Conservation (phyloP, 2,888 invertebrate species). For the Euphydryas editha region DNA sequence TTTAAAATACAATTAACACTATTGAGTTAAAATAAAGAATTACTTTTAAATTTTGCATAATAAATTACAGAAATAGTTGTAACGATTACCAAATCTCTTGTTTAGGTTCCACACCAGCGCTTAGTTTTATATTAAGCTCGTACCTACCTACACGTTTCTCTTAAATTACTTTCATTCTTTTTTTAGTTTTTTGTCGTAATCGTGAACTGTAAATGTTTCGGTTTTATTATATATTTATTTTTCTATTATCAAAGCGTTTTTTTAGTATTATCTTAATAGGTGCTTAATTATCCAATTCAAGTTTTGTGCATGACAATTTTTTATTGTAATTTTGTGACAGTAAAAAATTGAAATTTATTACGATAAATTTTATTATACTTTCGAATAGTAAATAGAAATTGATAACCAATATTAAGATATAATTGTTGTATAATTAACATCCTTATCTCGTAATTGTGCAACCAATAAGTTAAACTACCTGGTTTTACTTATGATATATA, state of each 20-base stretch:
- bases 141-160: constrained; percentile 26
- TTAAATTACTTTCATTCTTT: constrained; percentile 9
- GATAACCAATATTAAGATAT: too few relatives aligned
- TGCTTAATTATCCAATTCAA: too few relatives aligned
- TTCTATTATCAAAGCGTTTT: not conserved
- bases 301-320: too few relatives aligned
- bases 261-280: too few relatives aligned
- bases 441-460: too few relatives aligned
- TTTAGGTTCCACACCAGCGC: constrained; percentile 13
- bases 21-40: constrained; percentile 10
- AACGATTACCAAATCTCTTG: constrained; percentile 34
- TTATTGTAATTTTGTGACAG: too few relatives aligned
- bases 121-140: constrained; percentile 31
- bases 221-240: not conserved
- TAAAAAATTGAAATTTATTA: too few relatives aligned
- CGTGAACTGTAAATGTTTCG: not conserved
- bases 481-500: too few relatives aligned
- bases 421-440: too few relatives aligned
- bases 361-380: too few relatives aligned
- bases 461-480: too few relatives aligned
- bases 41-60: constrained; percentile 29
- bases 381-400: too few relatives aligned
- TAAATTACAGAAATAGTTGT: constrained; percentile 30
- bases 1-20: not conserved
- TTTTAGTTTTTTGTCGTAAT: not conserved